phyloP scores from a whole-genome alignment of 35 echinoderm and acorn worm species.

The Lytechinus pictus region DNA sequence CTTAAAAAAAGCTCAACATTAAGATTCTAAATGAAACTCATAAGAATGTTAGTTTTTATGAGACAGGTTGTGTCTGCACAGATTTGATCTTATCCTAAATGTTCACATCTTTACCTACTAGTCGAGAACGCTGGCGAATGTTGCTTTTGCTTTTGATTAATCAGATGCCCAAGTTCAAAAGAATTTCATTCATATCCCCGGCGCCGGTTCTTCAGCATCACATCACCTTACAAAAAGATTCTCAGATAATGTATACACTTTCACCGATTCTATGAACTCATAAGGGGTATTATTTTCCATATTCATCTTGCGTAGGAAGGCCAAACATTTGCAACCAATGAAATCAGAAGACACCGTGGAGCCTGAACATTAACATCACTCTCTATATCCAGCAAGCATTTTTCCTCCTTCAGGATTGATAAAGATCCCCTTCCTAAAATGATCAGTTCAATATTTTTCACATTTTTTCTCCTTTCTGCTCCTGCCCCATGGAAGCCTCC shows the following conservation, averaged over 20 bases:
- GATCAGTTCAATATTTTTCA: conserved; percentile 13
- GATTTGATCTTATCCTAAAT: not conserved
- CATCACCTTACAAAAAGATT: not conserved
- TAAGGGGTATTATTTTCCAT: not conserved
- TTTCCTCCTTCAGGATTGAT: not conserved
- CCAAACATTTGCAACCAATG: conserved; percentile 5
- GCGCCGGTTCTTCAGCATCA: not conserved
- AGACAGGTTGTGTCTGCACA: not conserved
- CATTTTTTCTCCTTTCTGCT: not conserved
- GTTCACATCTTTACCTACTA: not conserved
- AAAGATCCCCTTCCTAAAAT: conserved; percentile 18
- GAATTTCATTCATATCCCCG: not conserved
- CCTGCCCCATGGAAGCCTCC: not conserved
- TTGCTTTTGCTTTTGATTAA: not conserved
- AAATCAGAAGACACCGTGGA: not conserved
- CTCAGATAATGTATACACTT: not conserved
- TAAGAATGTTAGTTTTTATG: not conserved
- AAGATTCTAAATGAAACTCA: not conserved
- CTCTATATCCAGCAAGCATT: not conserved
- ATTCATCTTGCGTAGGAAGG: conserved; percentile 1
- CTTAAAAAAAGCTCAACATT: not conserved
- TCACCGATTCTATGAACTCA: not conserved
- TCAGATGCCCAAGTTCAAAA: conserved; percentile 9
- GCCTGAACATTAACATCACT: conserved; percentile 18
- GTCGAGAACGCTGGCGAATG: not conserved